Conservation (phyloP, 2,113 vertebrate species). For the Aegotheles bennettii region DNA sequence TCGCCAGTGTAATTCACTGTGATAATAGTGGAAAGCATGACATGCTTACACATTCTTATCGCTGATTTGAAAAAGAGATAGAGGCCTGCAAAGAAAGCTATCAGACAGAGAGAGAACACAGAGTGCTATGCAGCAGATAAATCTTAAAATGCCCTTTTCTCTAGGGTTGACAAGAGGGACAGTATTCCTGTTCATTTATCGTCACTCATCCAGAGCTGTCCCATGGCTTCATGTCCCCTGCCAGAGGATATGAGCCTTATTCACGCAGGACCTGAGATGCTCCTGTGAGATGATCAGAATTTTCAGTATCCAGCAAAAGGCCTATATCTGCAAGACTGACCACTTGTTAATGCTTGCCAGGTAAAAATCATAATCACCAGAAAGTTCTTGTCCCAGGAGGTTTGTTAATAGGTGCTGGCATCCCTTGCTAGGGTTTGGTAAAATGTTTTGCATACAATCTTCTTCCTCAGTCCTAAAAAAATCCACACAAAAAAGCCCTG, state of each 20-base stretch:
- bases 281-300: neutral
- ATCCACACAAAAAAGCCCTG: neutral
- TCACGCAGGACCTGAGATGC: neutral
- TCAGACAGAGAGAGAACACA: neutral
- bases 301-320: neutral
- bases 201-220: neutral
- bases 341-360: neutral
- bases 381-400: neutral
- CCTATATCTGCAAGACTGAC: neutral
- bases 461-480: neutral
- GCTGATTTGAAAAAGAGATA: neutral
- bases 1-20: neutral
- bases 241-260: rapidly evolving
- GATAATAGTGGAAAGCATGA: neutral
- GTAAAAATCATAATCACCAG: neutral
- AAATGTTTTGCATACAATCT: neutral
- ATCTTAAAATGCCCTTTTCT: neutral
- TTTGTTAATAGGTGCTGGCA: neutral
- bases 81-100: neutral
- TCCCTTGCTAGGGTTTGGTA: neutral
- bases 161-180: neutral
- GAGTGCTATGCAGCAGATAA: neutral
- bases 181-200: neutral
- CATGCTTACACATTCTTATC: neutral
- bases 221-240: no score